phyloP scores from a whole-genome alignment of 2,888 invertebrate species.

The Digitonthophagus gazella region DNA sequence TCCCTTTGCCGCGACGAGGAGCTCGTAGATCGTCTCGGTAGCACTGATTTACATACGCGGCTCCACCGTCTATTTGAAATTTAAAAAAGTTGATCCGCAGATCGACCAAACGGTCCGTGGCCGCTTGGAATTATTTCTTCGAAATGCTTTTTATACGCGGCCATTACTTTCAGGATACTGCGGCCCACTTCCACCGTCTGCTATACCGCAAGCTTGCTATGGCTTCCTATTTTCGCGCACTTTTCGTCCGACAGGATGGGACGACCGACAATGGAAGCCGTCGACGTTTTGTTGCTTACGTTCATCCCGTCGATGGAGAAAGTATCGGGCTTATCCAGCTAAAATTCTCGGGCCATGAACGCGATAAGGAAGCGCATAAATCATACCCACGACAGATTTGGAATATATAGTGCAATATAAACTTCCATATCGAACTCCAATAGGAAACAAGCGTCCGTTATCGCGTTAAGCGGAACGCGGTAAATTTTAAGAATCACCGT shows the following conservation, averaged over 20 bases:
- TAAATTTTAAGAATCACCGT: neutral
- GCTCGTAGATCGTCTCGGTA: neutral
- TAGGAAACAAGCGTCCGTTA: neutral
- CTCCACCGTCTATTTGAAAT: slow-evolving; percentile 31
- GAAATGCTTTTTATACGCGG: slow-evolving; percentile 14
- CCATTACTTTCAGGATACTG: neutral
- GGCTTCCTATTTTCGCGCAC: neutral
- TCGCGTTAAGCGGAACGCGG: neutral
- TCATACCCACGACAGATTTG: neutral
- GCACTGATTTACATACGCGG: slow-evolving; percentile 29
- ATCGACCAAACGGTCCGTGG: slow-evolving; percentile 27
- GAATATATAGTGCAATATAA: neutral
- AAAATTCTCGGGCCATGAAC: neutral
- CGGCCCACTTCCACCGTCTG: neutral
- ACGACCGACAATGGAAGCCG: neutral
- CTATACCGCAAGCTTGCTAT: neutral
- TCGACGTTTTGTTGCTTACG: neutral
- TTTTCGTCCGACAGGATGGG: neutral
- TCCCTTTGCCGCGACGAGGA: neutral
- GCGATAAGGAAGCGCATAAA: neutral
- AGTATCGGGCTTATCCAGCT: neutral
- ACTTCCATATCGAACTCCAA: neutral
- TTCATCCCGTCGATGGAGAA: neutral
- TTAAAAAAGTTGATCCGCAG: slow-evolving; percentile 32
- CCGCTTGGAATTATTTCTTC: slow-evolving; percentile 18